Base-by-base conservation (phyloP, 2,113 vertebrate species). In the Thunnus maccoyii region DNA sequence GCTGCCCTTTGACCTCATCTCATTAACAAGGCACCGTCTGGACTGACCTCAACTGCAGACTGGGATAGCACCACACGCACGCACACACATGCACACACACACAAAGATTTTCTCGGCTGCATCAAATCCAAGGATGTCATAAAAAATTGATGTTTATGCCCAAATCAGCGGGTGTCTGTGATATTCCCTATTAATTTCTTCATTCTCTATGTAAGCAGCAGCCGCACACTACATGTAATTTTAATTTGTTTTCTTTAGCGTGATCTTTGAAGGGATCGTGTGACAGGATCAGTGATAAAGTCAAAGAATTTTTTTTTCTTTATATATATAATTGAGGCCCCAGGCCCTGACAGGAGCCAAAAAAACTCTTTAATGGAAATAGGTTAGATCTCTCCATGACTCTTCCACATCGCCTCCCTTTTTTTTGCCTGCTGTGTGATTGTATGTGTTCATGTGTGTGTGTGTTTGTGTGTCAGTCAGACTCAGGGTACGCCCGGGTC, bases 301-400 rank as follows among this genome's bases (percentile, higher is more conserved):
- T 86, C 61, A 75, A 48, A 76, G 62, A 71, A 36, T 0, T 3
- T 16, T 65, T 51, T 66, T 62, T 65, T 61, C 22, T 22, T 18
- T 12, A 2, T 4, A 30, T 30, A 41, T 61, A 61, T 62, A 87
- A 90, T 78, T 79, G 72, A 86, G 76, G 79, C 85, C 76, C 66
- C 14, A 12, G 83, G 89, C 76, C 54, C 52, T 32, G 58, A 81
- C 76, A 55, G 64, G 76, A 78, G 68, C 52, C 30, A 41, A 41
- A 41, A 51, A 88, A 72, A 61, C 62, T 79, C 22, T 77, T 88
- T 87, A 75, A 87, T 84, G 82, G 51, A 92, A 92, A 89, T 91
- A 79, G 90, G 89, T 90, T 91, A 81, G 73, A 70, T 84, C 86
- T 86, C 86, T 56, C 71, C 75, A 86, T 22, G 81, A 85, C 67